These are phyloP conservation scores for Pseudomyrmex concolor DNA, from an alignment of 1,140 invertebrate species.

Conservation along the genomic window DNA sequence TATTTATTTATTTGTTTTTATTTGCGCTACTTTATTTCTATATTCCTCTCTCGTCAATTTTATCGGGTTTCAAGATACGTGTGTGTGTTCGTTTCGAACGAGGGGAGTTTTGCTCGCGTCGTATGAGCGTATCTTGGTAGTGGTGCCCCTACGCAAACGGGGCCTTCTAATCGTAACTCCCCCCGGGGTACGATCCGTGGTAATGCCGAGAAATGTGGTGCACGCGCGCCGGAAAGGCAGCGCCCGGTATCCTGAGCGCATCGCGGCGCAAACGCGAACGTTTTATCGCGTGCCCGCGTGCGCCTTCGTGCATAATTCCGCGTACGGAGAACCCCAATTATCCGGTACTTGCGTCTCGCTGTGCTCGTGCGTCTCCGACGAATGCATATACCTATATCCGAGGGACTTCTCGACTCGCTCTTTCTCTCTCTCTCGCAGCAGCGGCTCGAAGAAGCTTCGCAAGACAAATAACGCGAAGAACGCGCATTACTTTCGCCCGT, in stretches of 20 bases:
- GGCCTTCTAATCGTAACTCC: constrained; percentile 23
- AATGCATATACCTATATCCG: constrained; percentile 32
- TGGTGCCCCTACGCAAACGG: constrained; percentile 1
- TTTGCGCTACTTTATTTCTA: too few relatives aligned
- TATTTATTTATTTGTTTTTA: too few relatives aligned
- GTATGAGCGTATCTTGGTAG: constrained; percentile 6
- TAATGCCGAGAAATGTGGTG: constrained; percentile 10
- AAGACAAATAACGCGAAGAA: constrained; percentile 25
- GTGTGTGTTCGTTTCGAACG: too few relatives aligned
- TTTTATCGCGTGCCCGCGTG: constrained; percentile 45
- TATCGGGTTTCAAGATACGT: too few relatives aligned
- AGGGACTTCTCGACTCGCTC: constrained; percentile 1
- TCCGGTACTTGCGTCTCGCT: constrained; percentile 40
- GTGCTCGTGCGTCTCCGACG: constrained; percentile 6
- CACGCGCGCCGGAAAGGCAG: constrained; percentile 20
- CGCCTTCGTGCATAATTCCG: constrained; percentile 57
- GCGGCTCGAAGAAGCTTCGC: background rate
- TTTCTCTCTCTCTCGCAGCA: background rate
- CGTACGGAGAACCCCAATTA: constrained; percentile 48
- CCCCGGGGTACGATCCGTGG: background rate
- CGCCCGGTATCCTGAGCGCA: constrained; percentile 14
- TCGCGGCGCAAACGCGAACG: constrained; percentile 34
- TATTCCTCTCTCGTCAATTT: too few relatives aligned
- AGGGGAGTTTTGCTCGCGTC: background rate
- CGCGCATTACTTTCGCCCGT: constrained; percentile 25